These are phyloP conservation scores for Epizoanthus fatuus DNA, from an alignment of 92 coral and sea anemone species.

Conservation along the genomic window DNA sequence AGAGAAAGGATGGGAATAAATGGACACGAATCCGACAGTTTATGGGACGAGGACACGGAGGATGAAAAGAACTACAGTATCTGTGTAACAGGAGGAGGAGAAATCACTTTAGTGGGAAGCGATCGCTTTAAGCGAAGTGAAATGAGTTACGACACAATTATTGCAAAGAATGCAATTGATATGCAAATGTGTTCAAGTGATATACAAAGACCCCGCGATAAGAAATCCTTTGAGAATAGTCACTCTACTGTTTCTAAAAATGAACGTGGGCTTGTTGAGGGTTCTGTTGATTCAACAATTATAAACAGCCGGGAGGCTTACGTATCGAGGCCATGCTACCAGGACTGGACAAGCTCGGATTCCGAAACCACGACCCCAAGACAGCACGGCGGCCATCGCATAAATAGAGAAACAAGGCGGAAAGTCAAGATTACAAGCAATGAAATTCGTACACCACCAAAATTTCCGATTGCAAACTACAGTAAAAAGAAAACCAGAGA, in stretches of 20 bases:
- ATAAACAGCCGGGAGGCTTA: background rate
- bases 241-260: background rate
- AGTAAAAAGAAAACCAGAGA: constrained; percentile 5
- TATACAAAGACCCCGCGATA: constrained; percentile 33
- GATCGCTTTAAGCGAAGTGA: constrained; percentile 41
- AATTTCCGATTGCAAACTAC: background rate
- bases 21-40: constrained; percentile 10
- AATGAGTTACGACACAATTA: constrained; percentile 28
- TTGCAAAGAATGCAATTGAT: constrained; percentile 28
- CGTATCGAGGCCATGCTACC: background rate
- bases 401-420: constrained; percentile 5
- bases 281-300: background rate
- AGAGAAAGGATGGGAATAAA: background rate
- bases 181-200: constrained; percentile 62
- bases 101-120: constrained; percentile 48
- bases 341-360: constrained; percentile 38
- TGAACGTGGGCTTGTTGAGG: background rate
- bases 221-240: constrained; percentile 12
- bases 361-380: constrained; percentile 10
- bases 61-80: constrained; percentile 29
- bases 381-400: background rate
- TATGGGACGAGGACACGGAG: constrained; percentile 10
- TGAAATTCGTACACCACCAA: constrained; percentile 10
- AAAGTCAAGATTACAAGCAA: constrained; percentile 6
- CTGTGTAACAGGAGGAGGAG: constrained; percentile 40